Base-by-base conservation (phyloP, 2,888 invertebrate species). In the Ennomos erosarius region DNA sequence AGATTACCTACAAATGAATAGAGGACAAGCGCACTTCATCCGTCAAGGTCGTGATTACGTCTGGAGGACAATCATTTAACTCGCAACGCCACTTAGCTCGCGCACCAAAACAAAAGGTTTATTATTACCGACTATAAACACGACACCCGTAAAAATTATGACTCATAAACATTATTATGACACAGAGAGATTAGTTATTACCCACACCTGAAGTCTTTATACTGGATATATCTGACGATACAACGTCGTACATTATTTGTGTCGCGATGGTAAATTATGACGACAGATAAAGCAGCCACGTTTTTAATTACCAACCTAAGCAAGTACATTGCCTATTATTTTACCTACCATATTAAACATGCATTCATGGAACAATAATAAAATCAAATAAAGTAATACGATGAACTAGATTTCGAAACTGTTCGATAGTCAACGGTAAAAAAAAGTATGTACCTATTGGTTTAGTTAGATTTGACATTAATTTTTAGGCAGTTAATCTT, bases 1-100 rank as follows among this genome's bases (percentile, higher is more conserved):
- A 55, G 50, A 58, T 62, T 59, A 59, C 43, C 52, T 55, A 54
- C 50, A 53, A 62, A 56, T 58, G 35, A 59, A 59, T 62, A 67
- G 62, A 70, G 65, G 66, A 63, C 65, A 67, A 75, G 69, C 71
- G 71, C 69, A 71, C 68, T 65, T 71, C 67, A 51, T 42, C 54
- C 40, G 61, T 63, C 72, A 79, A 79, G 78, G 79, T 78, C 76
- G 65, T 63, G 71, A 65, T 69, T 69, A 69, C 65, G 78, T 77
- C 78, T 78, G 71, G 77, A 78, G 78, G 75, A 75, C 74, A 75
- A 71, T 74, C 75, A 73, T 73, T 69, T 71, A 68, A 63, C 64
- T 65, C 67, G 64, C 66, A 54, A 50, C 68, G 58, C 64, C 65
- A 65, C 73, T 70, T 72, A 63, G 50, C 50, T 59, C 64, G 56